Conservation (phyloP, 64 coral and sea anemone genomes). For the Astreopora myriophthalma region DNA sequence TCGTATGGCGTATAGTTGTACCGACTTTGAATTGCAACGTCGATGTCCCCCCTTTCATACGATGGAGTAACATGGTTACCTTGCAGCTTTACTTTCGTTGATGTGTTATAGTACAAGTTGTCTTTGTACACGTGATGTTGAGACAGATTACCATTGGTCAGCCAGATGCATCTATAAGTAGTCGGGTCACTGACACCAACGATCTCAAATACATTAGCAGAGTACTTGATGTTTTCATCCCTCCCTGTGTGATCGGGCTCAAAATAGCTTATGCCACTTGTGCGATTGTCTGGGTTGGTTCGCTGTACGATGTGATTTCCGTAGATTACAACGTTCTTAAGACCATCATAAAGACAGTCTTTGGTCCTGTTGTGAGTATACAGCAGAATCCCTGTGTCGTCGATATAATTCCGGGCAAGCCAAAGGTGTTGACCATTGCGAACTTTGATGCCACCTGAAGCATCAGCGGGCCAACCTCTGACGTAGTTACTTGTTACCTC, state of each 20-base stretch:
- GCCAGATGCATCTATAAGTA: slow-evolving; percentile 10
- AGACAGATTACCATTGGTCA: slow-evolving; percentile 1
- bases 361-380: not conserved
- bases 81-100: not conserved
- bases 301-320: slow-evolving; percentile 35
- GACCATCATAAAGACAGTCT: not conserved
- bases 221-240: slow-evolving; percentile 32
- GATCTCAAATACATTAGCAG: slow-evolving; percentile 49
- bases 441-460: slow-evolving; percentile 34
- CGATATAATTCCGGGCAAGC: slow-evolving; percentile 45
- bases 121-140: slow-evolving; percentile 38
- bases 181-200: not conserved
- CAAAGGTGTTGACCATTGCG: not conserved
- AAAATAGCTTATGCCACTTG: slow-evolving; percentile 7
- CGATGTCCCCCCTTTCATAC: not conserved
- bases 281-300: not conserved
- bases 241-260: not conserved
- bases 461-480: slow-evolving; percentile 15
- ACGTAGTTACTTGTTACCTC: not conserved
- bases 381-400: slow-evolving; percentile 37
- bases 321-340: slow-evolving; percentile 34
- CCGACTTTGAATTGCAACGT: not conserved
- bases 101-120: slow-evolving; percentile 2
- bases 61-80: not conserved
- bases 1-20: not conserved